Percentiles rank a stretch among this genome's conserved stretches.
These are phyloP conservation scores for Galeopsomyia nigrocyanea DNA, from an alignment of 2,888 invertebrate species.

Conservation along the genomic window DNA sequence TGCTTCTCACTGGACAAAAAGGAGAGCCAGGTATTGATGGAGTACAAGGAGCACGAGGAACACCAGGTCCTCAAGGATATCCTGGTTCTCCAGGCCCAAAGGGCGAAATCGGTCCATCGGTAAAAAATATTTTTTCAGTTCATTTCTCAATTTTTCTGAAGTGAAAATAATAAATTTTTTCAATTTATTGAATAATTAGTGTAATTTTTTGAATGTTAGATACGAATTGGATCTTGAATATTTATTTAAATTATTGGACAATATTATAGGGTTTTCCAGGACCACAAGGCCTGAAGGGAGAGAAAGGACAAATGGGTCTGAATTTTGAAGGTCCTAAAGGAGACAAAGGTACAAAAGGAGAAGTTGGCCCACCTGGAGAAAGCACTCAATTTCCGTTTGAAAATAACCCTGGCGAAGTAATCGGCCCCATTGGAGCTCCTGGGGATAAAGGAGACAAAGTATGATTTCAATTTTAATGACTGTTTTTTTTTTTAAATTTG, in stretches of 20 bases:
- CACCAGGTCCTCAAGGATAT: conserved; percentile 76
- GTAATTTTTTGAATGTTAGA: not conserved
- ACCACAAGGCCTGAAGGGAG: conserved; percentile 78
- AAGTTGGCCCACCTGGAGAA: conserved; percentile 69
- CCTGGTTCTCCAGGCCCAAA: conserved; percentile 73
- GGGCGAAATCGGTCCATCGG: conserved; percentile 75
- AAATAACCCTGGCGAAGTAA: conserved; percentile 58
- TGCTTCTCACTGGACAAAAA: conserved; percentile 84
- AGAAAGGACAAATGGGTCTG: conserved; percentile 75
- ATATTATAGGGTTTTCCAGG: conserved; percentile 77
- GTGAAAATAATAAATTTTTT: too few species aligned
- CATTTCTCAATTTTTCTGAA: too few species aligned
- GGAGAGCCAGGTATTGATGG: conserved; percentile 88
- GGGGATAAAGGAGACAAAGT: conserved; percentile 73
- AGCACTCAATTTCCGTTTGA: conserved; percentile 70
- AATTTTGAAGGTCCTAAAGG: conserved; percentile 75
- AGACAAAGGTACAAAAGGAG: conserved; percentile 78
- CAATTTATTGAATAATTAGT: not conserved
- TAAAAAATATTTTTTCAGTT: conserved; percentile 61
- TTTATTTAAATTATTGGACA: conserved; percentile 17
- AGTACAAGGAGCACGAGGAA: conserved; percentile 76
- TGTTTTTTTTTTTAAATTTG: not conserved
- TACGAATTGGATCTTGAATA: conserved; percentile 1
- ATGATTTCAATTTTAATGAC: conserved; percentile 63
- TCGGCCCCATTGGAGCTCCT: conserved; percentile 60